Conservation (phyloP, 2,797 vertebrate species). For the Pantherophis alleghaniensis region DNA sequence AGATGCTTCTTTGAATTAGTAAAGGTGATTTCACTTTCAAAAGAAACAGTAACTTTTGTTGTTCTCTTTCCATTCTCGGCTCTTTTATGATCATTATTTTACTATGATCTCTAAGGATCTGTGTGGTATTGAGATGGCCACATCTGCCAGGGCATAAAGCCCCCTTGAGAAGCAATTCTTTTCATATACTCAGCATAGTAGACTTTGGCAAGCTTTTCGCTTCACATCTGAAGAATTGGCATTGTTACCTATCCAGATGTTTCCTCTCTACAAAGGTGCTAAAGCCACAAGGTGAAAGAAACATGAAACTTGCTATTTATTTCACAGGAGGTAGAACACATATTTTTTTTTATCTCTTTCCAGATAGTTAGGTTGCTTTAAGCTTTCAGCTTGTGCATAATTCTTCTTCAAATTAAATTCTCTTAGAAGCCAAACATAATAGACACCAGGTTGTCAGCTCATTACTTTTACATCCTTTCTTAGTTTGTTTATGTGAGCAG, state of each 20-base stretch:
- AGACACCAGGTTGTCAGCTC: constrained; percentile 75
- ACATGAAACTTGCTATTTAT: constrained; percentile 44
- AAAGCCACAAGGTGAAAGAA: constrained; percentile 4
- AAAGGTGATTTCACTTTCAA: not conserved
- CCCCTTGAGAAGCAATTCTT: not conserved
- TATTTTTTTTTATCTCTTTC: constrained; percentile 75
- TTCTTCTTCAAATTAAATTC: constrained; percentile 81
- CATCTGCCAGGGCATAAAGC: not conserved
- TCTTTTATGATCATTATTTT: not conserved
- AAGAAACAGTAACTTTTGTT: not conserved
- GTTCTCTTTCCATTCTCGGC: not conserved
- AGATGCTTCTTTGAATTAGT: not conserved
- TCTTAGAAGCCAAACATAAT: constrained; percentile 73
- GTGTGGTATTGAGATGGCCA: not conserved
- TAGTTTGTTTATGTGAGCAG: constrained; percentile 76
- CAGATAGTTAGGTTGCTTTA: constrained; percentile 77
- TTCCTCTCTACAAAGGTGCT: not conserved
- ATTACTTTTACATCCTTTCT: constrained; percentile 79
- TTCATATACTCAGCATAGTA: not conserved
- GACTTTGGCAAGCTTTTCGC: not conserved
- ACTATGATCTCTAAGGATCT: not conserved
- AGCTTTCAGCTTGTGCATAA: constrained; percentile 74
- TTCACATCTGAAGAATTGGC: not conserved
- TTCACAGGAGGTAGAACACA: constrained; percentile 60
- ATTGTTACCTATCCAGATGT: not conserved